Evolutionary conservation across 2,113 vertebrate genomes (phyloP).

Genomic region (Megatriorchis doriae): DNA sequence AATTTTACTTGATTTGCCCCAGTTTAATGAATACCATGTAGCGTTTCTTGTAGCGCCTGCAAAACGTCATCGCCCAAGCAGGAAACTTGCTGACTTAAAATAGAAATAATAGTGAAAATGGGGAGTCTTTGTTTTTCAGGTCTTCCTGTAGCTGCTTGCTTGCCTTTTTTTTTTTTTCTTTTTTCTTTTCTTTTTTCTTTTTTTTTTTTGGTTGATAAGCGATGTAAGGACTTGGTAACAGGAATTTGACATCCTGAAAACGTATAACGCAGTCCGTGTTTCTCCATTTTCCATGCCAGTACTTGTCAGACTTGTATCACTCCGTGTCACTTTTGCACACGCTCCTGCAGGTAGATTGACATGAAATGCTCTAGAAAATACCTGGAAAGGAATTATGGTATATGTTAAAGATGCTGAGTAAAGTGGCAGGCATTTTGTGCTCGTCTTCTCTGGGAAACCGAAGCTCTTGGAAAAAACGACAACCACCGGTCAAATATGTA

Average conservation of each 20-base stretch:
- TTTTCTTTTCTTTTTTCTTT: background rate
- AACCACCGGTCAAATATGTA: background rate
- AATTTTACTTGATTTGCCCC: constrained; percentile 56
- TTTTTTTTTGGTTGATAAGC: background rate
- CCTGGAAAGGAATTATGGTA: constrained; percentile 62
- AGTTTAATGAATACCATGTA: constrained; percentile 4
- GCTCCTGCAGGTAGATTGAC: constrained; percentile 75
- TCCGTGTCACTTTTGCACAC: constrained; percentile 76
- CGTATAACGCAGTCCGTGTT: constrained; percentile 6
- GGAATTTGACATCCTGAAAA: background rate
- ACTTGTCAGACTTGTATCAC: constrained; percentile 66
- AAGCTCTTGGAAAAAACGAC: background rate
- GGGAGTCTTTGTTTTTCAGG: background rate
- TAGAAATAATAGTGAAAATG: background rate
- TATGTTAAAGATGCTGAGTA: constrained; percentile 63
- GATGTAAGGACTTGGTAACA: background rate
- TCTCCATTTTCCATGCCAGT: constrained; percentile 55
- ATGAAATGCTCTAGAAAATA: constrained; percentile 74
- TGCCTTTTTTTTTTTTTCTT: background rate
- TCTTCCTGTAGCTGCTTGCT: background rate
- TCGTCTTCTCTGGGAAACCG: background rate
- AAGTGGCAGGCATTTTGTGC: constrained; percentile 69
- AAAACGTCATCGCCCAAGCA: constrained; percentile 14
- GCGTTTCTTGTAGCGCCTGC: constrained; percentile 11
- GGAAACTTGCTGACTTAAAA: constrained; percentile 32